Conservation (phyloP, 2,888 invertebrate genomes). For the Orthonevra nobilis region DNA sequence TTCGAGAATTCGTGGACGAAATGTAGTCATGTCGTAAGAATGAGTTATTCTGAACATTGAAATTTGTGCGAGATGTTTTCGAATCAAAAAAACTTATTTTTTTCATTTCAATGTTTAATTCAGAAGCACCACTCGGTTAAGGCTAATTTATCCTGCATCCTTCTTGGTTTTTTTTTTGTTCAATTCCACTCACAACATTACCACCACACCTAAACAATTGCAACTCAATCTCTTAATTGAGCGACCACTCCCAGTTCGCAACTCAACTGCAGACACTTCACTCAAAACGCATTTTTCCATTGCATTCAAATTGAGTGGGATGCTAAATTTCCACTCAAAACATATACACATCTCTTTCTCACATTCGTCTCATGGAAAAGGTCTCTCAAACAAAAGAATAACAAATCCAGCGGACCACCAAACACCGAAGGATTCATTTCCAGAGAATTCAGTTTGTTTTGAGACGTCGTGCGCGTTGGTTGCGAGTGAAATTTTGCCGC, state of each 20-base stretch:
- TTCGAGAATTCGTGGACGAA: too few relatives aligned
- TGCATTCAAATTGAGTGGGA: conserved; percentile 10
- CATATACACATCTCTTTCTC: conserved; percentile 18
- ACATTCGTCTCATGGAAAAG: background rate
- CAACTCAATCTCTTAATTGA: conserved; percentile 7
- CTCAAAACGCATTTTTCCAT: background rate
- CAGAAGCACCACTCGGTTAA: too few relatives aligned
- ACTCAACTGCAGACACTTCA: background rate
- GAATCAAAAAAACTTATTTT: too few relatives aligned
- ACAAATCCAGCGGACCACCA: conserved; percentile 21
- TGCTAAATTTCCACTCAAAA: background rate
- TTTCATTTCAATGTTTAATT: too few relatives aligned
- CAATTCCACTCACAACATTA: conserved; percentile 18
- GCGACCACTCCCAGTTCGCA: conserved; percentile 21
- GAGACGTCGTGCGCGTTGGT: conserved; percentile 58
- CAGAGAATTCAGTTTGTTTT: conserved; percentile 62
- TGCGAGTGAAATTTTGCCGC: conserved; percentile 16
- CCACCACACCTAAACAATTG: too few relatives aligned
- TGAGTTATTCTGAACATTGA: too few relatives aligned
- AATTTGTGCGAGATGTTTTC: too few relatives aligned
- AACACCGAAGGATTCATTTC: conserved; percentile 55
- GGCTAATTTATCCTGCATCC: too few relatives aligned
- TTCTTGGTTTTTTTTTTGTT: background rate
- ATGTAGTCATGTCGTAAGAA: too few relatives aligned
- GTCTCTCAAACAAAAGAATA: conserved; percentile 30